Conservation (phyloP, 2,888 invertebrate genomes). For the Cephus rjabovi region DNA sequence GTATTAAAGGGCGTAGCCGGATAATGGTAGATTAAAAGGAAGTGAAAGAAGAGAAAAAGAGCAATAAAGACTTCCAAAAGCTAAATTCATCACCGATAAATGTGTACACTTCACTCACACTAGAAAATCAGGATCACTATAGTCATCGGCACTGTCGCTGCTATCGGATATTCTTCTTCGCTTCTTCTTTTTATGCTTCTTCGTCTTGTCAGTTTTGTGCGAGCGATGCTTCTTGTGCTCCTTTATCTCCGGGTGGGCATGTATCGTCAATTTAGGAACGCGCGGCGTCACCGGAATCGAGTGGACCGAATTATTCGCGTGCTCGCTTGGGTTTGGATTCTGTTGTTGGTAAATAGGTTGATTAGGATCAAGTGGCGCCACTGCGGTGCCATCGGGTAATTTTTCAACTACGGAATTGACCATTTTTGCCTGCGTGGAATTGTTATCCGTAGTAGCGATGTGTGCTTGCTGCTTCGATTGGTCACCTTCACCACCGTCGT, state of each 20-base stretch:
- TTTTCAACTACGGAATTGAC: not conserved
- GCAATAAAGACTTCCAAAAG: constrained; percentile 11
- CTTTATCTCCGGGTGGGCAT: constrained; percentile 53
- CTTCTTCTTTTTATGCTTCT: constrained; percentile 64
- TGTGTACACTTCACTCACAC: constrained; percentile 52
- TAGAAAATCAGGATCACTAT: constrained; percentile 72
- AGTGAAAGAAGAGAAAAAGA: not conserved
- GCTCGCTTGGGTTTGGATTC: constrained; percentile 39
- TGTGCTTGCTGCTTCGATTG: not conserved
- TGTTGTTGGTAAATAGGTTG: constrained; percentile 21
- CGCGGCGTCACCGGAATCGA: constrained; percentile 46
- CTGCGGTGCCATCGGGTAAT: not conserved
- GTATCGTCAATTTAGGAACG: constrained; percentile 62
- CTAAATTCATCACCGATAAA: constrained; percentile 25
- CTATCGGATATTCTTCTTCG: constrained; percentile 63
- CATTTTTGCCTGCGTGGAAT: not conserved
- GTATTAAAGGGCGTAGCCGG: not conserved
- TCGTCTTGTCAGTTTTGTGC: constrained; percentile 62
- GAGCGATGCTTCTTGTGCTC: constrained; percentile 61
- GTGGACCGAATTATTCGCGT: constrained; percentile 49
- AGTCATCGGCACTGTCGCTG: constrained; percentile 75
- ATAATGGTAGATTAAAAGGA: not conserved
- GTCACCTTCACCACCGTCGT: constrained; percentile 64
- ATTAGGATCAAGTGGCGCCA: not conserved
- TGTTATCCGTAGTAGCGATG: not conserved